Base-by-base conservation (phyloP, 2,888 invertebrate genomes). In the Sesia apiformis region DNA sequence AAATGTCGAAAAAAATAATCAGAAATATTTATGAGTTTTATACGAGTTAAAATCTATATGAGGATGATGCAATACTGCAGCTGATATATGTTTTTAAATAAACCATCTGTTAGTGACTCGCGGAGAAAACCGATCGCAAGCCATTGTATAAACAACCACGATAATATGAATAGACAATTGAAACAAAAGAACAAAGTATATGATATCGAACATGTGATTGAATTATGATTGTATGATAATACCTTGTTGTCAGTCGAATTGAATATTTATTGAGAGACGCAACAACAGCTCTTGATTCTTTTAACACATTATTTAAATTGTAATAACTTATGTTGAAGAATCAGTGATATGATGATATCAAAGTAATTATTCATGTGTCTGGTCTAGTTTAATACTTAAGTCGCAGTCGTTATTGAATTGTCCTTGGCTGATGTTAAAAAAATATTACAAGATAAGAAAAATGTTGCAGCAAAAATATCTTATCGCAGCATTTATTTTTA, bases 181-280 rank as follows among this genome's bases (percentile, higher is more conserved):
- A 74, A 72, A 74, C 74, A 72, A 76, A 73, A 72, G 70, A 74
- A 72, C 70, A 64, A 65, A 68, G 69, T 66, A 57, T 57, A 63
- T 46, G 46, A 46, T 46, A 73, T 71, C 64, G 67, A 64, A 68
- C 76, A 79, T 78, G 76, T 72, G 75, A 70, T 74, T 74, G 79
- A 76, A 80, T 80, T 76, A 74, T 76, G 76, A 78, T 77, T 66
- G 65, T 76, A 79, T 81, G 79, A 67, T 78, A 81, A 81, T 78
- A 63, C 64, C 70, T 72, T 65, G 72, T 77, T 78, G 75, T 72
- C 67, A 78, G 70, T 71, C 71, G 70, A 74, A 76, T 74, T 72
- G 75, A 78, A 81, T 81, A 77, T 77, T 74, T 69, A 76, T 76
- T 64, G 63, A 70, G 65, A 57, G 63, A 64, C 67, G 63, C 67